A percentile compares a stretch with the other conserved stretches of the same genome.
Conservation (phyloP, 2,113 vertebrate genomes). For the Pipra filicauda region DNA sequence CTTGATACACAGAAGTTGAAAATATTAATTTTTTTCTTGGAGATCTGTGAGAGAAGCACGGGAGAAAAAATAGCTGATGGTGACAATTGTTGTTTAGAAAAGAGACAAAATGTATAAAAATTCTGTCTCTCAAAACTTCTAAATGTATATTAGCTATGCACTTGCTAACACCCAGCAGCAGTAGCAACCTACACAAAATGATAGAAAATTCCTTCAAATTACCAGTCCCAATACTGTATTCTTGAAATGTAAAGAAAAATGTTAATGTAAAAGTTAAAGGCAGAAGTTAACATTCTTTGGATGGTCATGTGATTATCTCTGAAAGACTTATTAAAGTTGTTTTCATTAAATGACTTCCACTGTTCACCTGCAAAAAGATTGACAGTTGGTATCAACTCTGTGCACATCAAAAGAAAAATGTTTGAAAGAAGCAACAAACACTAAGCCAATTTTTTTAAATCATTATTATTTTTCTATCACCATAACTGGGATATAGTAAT, state of each 20-base stretch:
- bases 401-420: background rate
- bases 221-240: background rate
- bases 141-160: constrained; percentile 19
- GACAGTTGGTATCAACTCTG: background rate
- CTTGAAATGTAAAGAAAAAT: constrained; percentile 3
- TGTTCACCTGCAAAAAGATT: background rate
- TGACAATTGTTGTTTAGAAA: constrained; percentile 27
- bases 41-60: background rate
- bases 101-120: constrained; percentile 35
- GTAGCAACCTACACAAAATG: constrained; percentile 41
- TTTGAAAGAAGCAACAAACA: background rate
- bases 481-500: background rate
- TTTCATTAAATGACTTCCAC: background rate
- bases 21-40: background rate
- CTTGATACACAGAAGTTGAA: background rate
- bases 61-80: constrained; percentile 35
- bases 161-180: constrained; percentile 52
- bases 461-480: background rate
- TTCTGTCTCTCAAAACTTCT: constrained; percentile 1
- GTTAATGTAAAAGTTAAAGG: background rate
- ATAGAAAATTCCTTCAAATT: constrained; percentile 28
- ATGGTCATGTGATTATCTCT: background rate
- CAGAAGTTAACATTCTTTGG: background rate
- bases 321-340: background rate
- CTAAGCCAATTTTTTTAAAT: accelerated